Conservation (phyloP, 1,140 invertebrate species). For the Orchesella cincta region DNA sequence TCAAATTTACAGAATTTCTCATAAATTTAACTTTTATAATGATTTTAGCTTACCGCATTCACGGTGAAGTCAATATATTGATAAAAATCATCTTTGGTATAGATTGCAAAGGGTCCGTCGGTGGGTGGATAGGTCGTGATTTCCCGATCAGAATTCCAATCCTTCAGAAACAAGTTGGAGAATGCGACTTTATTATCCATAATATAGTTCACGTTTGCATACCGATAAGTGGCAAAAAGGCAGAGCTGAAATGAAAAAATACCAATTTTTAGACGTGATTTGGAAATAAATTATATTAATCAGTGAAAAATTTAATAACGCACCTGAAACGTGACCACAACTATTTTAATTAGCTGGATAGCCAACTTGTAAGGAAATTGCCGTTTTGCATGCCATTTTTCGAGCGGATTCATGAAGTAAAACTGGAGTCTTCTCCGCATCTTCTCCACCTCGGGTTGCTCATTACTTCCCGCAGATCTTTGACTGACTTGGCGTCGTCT, state of each 20-base stretch:
- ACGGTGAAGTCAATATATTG: conserved; percentile 81
- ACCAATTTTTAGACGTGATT: background rate
- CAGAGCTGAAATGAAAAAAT: conserved; percentile 68
- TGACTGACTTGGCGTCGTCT: background rate
- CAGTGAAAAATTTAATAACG: conserved; percentile 27
- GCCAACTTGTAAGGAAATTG: conserved; percentile 95
- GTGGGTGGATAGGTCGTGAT: conserved; percentile 91
- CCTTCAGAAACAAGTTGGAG: conserved; percentile 85
- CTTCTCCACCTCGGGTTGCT: conserved; percentile 57
- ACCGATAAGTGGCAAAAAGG: conserved; percentile 90
- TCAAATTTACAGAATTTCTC: background rate
- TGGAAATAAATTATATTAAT: background rate
- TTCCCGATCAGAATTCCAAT: conserved; percentile 84
- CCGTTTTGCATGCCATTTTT: conserved; percentile 90
- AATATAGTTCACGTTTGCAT: conserved; percentile 91
- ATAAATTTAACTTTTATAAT: background rate
- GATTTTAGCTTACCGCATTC: conserved; percentile 59
- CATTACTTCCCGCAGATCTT: background rate
- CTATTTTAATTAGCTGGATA: conserved; percentile 92
- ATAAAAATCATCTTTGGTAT: conserved; percentile 81
- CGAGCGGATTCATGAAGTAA: conserved; percentile 98
- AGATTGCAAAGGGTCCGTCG: conserved; percentile 85
- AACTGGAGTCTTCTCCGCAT: conserved; percentile 86
- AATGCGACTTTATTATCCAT: conserved; percentile 91
- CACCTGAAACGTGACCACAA: conserved; percentile 88